Evolutionary conservation across 2,888 invertebrate species (phyloP), one percentile per base, ranked within the genome.

Genomic region (Linnaemya vulpina): DNA sequence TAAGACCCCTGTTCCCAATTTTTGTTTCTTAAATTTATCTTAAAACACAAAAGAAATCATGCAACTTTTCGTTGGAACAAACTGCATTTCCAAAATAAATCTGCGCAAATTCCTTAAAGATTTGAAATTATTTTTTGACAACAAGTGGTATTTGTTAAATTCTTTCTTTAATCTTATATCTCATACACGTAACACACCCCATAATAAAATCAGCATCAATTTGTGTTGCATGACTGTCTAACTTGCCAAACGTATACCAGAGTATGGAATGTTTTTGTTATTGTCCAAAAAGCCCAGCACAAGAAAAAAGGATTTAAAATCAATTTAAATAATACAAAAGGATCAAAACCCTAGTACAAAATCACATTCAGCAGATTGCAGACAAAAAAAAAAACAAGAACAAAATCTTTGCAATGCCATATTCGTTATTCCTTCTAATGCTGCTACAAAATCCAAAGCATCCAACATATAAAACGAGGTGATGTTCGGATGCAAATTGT

Each of bases 291-390:
- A 40, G 73, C 49, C 60, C 51, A 73, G 65, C n/a, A 46, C 30
- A 55, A 65, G 38, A 43, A 63, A 49, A 78, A 78, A 77, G 77
- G 77, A 78, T 73, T 83, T 68, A 43, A 77, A 83, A 78, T 83
- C 77, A 83, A 83, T 78, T 83, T 83, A 68, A 78, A 73, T 83
- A 83, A 83, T 73, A 77, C 73, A 78, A 83, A 78, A 83, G 83
- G 73, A 77, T 83, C 77, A 77, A 77, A 82, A 46, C 70, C 65
- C 65, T 80, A 82, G 78, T 73, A 78, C 49, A 83, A 71, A 77
- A 71, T 67, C 76, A 82, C 76, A 83, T 71, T 71, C 58, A 63
- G 17, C 62, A 60, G 55, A 68, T 53, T 55, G 55, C 71, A 73
- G 55, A 73, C 17, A 65, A 65, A 35, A 53, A 22, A 30, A 30